phyloP scores from a whole-genome alignment of 2,797 vertebrate genomes.

The Sebastes wilsoni region DNA sequence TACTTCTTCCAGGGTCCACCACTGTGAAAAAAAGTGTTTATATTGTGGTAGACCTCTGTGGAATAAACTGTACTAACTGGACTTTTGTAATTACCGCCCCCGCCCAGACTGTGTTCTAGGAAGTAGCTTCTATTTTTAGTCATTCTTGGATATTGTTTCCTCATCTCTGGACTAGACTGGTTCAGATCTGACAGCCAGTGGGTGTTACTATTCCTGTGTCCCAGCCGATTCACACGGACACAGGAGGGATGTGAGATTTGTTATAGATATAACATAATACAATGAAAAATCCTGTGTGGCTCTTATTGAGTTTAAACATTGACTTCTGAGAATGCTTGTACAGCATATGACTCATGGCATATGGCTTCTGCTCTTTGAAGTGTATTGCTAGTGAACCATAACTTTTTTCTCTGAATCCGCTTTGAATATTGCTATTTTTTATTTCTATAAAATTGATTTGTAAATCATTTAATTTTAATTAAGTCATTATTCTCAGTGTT shows the following conservation, averaged over 20 bases:
- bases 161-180: neutral
- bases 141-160: constrained; percentile 33
- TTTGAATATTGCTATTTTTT: neutral
- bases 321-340: neutral
- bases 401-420: neutral
- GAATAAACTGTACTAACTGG: constrained; percentile 7
- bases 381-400: neutral
- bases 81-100: neutral
- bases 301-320: neutral
- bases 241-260: neutral
- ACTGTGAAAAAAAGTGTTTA: neutral
- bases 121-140: constrained; percentile 52
- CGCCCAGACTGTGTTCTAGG: constrained; percentile 24
- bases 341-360: neutral
- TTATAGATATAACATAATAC: neutral
- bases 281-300: neutral
- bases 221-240: neutral
- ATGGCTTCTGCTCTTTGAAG: neutral
- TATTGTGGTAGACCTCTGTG: neutral
- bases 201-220: neutral
- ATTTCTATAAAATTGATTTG: neutral
- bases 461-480: neutral
- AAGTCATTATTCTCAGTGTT: neutral
- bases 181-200: neutral
- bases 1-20: too few species aligned